Base-by-base conservation (phyloP, 2,113 vertebrate genomes). In the Corythornis madagascariensis region DNA sequence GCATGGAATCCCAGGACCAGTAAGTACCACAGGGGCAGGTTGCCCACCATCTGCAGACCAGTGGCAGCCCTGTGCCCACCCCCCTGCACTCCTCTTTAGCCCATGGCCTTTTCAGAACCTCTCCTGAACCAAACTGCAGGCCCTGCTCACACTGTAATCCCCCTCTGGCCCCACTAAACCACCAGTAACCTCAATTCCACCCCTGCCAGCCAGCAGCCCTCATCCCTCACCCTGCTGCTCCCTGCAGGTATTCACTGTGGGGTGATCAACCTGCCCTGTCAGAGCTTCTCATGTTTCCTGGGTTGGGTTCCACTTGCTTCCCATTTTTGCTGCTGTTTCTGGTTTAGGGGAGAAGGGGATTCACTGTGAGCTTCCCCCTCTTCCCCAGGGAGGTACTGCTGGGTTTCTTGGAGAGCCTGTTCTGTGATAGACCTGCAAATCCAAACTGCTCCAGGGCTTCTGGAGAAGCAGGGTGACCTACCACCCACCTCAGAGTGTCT, bases 1-100 rank as follows among this genome's bases (percentile, higher is more conserved):
- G 24, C 38, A 7, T 28, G 26, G 56, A 40, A 7, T 20, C 8
- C 4, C 3, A 3, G 40, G 35, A 43, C n/a, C 56, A 13, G 11
- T 4, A 28, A 25, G 70, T 57, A 25, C 65, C 74, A n/a, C 47
- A 24, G 61, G 57, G 64, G 2, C 10, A 25, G 15, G 42, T 64
- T 50, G 33, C 17, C 4, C 7, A 1, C 29, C 21, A 3, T 16
- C 65, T 2, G 7, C 57, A 24, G 33, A 24, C 57, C 2, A 0
- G 10, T 10, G 1, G 11, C 40, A 33, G 77, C 47, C 29, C 77
- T 6, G 6, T 65, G 12, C 18, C 21, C 47, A 22, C 21, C 47
- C 47, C 47, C 20, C 31, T 26, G 9, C 15, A 3, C 0, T 38
- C 38, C 38, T 38, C 0, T 1, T 13, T 20, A 20, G n/a, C 3